Evolutionary conservation across 1,140 invertebrate genomes (phyloP).

Genomic region (Globodera rostochiensis): DNA sequence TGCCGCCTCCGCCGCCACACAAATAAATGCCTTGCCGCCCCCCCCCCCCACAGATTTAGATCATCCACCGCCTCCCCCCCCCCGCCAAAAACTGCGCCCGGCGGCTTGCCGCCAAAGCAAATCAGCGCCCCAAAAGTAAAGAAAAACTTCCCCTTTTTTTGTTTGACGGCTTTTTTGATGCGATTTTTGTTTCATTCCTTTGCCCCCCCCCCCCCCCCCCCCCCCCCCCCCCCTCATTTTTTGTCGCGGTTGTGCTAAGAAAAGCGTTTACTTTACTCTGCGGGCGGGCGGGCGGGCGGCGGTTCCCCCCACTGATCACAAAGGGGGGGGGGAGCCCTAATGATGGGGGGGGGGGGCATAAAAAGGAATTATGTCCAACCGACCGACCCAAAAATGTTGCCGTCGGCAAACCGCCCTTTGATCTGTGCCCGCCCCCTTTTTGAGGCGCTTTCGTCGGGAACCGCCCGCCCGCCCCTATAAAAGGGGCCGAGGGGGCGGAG

Average conservation of each 20-base stretch:
- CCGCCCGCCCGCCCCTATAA: neutral
- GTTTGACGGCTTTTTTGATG: neutral
- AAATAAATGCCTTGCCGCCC: too few relatives aligned
- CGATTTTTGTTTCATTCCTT: neutral
- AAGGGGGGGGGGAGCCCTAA: too few relatives aligned
- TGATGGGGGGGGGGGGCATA: neutral
- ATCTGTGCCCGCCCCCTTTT: neutral
- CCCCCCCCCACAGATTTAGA: neutral
- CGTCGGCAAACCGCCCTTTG: neutral
- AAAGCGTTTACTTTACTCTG: neutral
- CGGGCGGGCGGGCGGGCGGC: too few relatives aligned
- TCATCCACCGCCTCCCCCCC: neutral
- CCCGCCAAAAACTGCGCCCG: too few relatives aligned
- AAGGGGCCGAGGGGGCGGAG: neutral
- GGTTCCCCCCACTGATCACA: neutral
- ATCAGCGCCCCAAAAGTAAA: neutral
- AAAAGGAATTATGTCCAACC: neutral
- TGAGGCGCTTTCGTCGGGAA: neutral
- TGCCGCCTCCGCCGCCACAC: neutral
- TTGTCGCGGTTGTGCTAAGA: neutral
- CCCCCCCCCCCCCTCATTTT: neutral
- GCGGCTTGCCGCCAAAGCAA: neutral
- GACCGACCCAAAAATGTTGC: slow-evolving; percentile 2
- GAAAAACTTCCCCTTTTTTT: neutral
- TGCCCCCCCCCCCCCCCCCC: too few relatives aligned